Conservation (phyloP, 2,797 vertebrate genomes). For the Mergus octosetaceus region DNA sequence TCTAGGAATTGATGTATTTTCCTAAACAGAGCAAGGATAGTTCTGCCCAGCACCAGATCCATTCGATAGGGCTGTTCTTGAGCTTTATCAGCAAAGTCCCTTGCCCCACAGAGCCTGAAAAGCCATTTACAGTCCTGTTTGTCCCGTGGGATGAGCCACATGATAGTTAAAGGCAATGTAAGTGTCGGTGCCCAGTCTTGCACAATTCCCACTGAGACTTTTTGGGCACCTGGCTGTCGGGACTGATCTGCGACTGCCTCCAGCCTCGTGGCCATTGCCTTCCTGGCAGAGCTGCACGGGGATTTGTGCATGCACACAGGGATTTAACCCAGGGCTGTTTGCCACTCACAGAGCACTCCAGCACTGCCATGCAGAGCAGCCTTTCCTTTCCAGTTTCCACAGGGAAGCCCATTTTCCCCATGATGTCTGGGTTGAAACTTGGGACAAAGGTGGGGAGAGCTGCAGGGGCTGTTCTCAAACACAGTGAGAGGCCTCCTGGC, state of each 20-base stretch:
- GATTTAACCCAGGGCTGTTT: not conserved
- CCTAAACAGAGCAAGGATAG: not conserved
- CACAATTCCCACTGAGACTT: accelerated
- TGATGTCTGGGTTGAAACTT: not conserved
- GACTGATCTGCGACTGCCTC: not conserved
- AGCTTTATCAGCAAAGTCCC: not conserved
- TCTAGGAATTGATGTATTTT: not conserved
- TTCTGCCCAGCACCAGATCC: not conserved
- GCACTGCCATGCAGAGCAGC: too few relatives aligned
- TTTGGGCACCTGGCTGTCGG: not conserved
- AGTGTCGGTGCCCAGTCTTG: accelerated
- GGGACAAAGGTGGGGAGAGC: not conserved
- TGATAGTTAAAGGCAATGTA: accelerated
- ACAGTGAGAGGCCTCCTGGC: not conserved
- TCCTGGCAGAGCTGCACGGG: not conserved
- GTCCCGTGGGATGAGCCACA: not conserved
- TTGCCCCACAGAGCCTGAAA: not conserved
- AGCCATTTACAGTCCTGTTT: accelerated
- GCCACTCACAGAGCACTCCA: too few relatives aligned
- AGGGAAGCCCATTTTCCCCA: not conserved
- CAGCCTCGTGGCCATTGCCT: accelerated
- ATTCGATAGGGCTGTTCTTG: not conserved
- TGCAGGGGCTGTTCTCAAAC: not conserved
- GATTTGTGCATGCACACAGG: not conserved
- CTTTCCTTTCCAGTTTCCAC: too few relatives aligned